Conservation (phyloP, 1,140 invertebrate species). For the Cydia strobilella region DNA sequence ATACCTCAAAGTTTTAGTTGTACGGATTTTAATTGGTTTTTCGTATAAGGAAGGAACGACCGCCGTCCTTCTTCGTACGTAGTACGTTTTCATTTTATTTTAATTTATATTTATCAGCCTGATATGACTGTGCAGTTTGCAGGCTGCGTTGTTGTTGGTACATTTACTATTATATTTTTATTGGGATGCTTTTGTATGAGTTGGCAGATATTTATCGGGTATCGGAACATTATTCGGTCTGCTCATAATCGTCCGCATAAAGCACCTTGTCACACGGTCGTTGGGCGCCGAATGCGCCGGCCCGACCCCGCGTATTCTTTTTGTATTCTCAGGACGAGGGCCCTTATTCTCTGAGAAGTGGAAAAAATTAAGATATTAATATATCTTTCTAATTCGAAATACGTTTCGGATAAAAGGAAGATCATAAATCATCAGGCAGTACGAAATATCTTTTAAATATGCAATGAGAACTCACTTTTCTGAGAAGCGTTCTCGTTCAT, state of each 20-base stretch:
- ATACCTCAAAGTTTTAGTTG: constrained; percentile 48
- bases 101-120: constrained; percentile 71
- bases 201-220: constrained; percentile 79
- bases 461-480: constrained; percentile 62
- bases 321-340: constrained; percentile 68
- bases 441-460: constrained; percentile 60
- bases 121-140: constrained; percentile 77
- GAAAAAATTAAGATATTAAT: constrained; percentile 80
- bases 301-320: constrained; percentile 69
- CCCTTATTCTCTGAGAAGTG: constrained; percentile 75
- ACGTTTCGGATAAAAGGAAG: constrained; percentile 74
- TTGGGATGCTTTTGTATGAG: constrained; percentile 68
- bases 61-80: constrained; percentile 47
- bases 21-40: constrained; percentile 58
- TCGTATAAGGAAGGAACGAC: constrained; percentile 43
- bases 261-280: constrained; percentile 79
- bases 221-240: constrained; percentile 78
- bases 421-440: constrained; percentile 56
- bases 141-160: constrained; percentile 69
- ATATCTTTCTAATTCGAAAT: constrained; percentile 80
- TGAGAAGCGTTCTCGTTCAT: constrained; percentile 59
- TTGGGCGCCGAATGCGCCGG: constrained; percentile 71
- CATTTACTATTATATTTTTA: constrained; percentile 73
- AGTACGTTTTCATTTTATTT: constrained; percentile 63
- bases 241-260: constrained; percentile 78